phyloP scores from a whole-genome alignment of 2,797 vertebrate species.

The Acanthornis magna region DNA sequence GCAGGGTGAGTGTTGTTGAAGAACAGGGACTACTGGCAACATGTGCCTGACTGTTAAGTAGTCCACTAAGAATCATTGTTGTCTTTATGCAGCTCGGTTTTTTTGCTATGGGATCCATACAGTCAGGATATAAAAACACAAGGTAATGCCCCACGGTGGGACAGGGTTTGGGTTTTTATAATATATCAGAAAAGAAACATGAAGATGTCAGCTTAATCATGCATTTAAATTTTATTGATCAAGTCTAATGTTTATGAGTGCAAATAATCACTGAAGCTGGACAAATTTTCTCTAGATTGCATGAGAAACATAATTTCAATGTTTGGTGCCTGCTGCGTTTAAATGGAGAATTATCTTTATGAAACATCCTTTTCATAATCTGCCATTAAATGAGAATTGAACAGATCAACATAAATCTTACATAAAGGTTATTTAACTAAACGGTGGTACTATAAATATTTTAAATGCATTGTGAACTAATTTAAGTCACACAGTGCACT shows the following conservation, averaged over 20 bases:
- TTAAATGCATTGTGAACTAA: slow-evolving; percentile 72
- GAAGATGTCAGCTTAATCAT: slow-evolving; percentile 81
- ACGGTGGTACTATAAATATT: slow-evolving; percentile 77
- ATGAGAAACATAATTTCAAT: slow-evolving; percentile 82
- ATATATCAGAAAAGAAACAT: slow-evolving; percentile 75
- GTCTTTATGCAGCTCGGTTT: background rate
- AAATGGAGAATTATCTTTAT: slow-evolving; percentile 81
- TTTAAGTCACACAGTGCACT: slow-evolving; percentile 59
- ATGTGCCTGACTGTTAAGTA: background rate
- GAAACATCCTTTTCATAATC: slow-evolving; percentile 77
- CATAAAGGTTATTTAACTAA: slow-evolving; percentile 75
- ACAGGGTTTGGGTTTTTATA: slow-evolving; percentile 36
- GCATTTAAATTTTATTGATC: slow-evolving; percentile 83
- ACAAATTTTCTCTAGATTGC: slow-evolving; percentile 80
- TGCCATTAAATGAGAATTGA: slow-evolving; percentile 76
- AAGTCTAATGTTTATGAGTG: slow-evolving; percentile 84
- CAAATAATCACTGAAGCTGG: slow-evolving; percentile 81
- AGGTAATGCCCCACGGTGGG: background rate
- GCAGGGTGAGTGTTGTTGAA: background rate
- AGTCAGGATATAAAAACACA: slow-evolving; percentile 5
- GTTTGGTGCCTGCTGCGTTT: slow-evolving; percentile 80
- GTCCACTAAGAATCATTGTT: background rate
- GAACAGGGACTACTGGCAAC: background rate
- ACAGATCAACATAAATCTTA: slow-evolving; percentile 77
- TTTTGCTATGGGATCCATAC: background rate